Conservation (phyloP, 2,888 invertebrate species). For the Cenopis cana region DNA sequence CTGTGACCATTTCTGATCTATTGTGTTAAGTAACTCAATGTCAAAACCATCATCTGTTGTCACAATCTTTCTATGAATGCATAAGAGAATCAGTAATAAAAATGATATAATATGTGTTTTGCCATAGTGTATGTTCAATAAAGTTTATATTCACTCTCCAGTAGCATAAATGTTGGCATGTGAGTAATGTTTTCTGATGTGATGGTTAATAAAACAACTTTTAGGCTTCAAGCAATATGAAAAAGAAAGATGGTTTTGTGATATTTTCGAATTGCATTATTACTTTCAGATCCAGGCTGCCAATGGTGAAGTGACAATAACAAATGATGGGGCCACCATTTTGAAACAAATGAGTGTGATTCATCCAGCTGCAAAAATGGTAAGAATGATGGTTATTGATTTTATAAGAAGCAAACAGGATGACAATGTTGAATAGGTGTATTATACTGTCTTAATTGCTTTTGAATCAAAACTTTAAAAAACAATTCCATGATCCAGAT, state of each 20-base stretch:
- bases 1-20: too few species aligned
- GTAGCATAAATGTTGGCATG: not conserved
- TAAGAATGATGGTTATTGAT: conserved; percentile 60
- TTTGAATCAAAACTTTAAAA: too few species aligned
- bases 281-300: conserved; percentile 93
- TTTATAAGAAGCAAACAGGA: too few species aligned
- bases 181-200: too few species aligned
- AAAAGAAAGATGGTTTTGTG: too few species aligned
- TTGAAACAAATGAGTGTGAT: conserved; percentile 99
- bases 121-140: not conserved
- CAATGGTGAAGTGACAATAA: conserved; percentile 99
- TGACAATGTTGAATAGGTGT: too few species aligned
- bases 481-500: too few species aligned
- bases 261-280: not conserved
- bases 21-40: not conserved
- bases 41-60: not conserved
- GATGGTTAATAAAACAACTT: too few species aligned
- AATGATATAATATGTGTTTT: not conserved
- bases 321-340: conserved; percentile 99
- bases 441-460: too few species aligned
- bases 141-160: not conserved
- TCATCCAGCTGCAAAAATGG: conserved; percentile 99
- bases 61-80: not conserved
- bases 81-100: too few species aligned
- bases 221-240: not conserved